A percentile compares a stretch with the other conserved stretches of the same genome.
Evolutionary conservation across 2,113 vertebrate genomes (phyloP).

Genomic region (Casuarius casuarius): DNA sequence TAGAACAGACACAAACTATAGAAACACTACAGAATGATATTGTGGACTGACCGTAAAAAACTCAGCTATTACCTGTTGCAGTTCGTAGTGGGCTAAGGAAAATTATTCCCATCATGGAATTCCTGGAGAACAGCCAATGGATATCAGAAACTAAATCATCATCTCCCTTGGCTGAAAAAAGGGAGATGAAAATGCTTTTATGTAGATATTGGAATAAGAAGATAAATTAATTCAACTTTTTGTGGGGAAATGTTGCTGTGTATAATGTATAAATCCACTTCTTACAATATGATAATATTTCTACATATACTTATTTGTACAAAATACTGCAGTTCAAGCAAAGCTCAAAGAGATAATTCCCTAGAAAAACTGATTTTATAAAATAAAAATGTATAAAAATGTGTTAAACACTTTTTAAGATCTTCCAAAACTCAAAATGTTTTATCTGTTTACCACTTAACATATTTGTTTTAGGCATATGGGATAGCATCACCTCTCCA

Average conservation of each 20-base stretch:
- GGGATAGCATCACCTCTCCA: background rate
- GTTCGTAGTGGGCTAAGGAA: background rate
- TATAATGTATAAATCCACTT: background rate
- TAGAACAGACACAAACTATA: background rate
- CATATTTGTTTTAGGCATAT: background rate
- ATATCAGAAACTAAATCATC: background rate
- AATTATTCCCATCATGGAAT: background rate
- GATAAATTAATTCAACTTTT: background rate
- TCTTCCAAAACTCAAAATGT: background rate
- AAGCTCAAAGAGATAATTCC: background rate
- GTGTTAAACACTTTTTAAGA: background rate
- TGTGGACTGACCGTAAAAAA: background rate
- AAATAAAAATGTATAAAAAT: background rate
- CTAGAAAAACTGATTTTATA: background rate
- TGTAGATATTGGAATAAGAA: background rate
- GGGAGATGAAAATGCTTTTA: background rate
- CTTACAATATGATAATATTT: background rate
- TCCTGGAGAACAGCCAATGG: background rate
- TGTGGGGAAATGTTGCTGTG: background rate
- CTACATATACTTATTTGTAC: fast-evolving
- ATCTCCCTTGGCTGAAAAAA: background rate
- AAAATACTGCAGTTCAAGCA: background rate
- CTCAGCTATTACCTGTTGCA: background rate
- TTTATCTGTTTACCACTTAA: background rate
- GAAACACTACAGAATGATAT: background rate